A percentile compares a stretch with the other conserved stretches of the same genome.
These are phyloP conservation scores for Macropis europaea DNA, from an alignment of 2,888 invertebrate genomes.

Conservation along the genomic window DNA sequence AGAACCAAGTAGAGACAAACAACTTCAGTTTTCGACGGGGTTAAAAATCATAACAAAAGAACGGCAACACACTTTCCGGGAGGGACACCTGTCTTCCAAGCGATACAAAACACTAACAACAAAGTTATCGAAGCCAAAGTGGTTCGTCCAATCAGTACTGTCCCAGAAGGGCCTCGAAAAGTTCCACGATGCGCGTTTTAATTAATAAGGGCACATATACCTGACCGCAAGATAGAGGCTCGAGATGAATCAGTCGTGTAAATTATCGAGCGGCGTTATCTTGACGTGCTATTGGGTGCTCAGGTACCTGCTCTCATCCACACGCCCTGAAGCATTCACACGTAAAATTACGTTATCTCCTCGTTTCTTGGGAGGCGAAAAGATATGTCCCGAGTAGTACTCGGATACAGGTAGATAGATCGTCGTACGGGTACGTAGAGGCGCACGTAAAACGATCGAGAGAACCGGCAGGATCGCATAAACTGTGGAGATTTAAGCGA, in stretches of 20 bases:
- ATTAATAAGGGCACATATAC: conserved; percentile 60
- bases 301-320: conserved; percentile 70
- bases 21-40: too few relatives aligned
- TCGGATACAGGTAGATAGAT: conserved; percentile 65
- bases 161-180: neutral
- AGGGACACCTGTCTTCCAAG: too few relatives aligned
- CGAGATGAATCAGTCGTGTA: conserved; percentile 72
- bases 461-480: conserved; percentile 65
- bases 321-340: conserved; percentile 73
- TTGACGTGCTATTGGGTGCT: conserved; percentile 71
- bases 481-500: conserved; percentile 63
- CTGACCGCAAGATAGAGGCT: conserved; percentile 35
- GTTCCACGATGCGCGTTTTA: conserved; percentile 46
- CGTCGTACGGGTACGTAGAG: conserved; percentile 61
- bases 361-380: conserved; percentile 67
- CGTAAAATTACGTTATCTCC: conserved; percentile 76
- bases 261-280: conserved; percentile 76
- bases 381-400: conserved; percentile 62
- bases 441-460: conserved; percentile 65
- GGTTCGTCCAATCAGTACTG: neutral
- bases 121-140: neutral
- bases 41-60: too few relatives aligned
- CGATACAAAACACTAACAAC: too few relatives aligned
- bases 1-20: too few relatives aligned
- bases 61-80: too few relatives aligned